Percentiles rank a stretch among this genome's conserved stretches.
These are phyloP conservation scores for Heliocidaris erythrogramma DNA, from an alignment of 35 echinoderm and acorn worm species.

Conservation along the genomic window DNA sequence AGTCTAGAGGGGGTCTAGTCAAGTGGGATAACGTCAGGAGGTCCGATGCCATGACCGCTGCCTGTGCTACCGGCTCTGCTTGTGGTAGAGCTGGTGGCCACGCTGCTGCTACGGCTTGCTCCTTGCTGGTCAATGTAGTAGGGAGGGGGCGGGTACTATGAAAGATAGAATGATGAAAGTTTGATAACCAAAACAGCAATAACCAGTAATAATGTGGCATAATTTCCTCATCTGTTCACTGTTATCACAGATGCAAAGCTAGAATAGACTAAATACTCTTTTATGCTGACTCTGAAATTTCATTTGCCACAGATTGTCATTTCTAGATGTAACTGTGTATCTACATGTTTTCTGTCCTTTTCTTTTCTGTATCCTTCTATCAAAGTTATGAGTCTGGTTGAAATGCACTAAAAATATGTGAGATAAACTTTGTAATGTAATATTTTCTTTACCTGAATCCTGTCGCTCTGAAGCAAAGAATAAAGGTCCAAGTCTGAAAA, in stretches of 20 bases:
- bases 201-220: no score
- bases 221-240: no score
- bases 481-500: slow-evolving; percentile 62
- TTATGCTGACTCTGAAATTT: no score
- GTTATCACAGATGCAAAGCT: no score
- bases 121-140: slow-evolving; percentile 56
- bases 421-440: background rate
- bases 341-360: no score
- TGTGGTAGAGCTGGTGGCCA: slow-evolving; percentile 54
- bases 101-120: slow-evolving; percentile 52
- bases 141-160: slow-evolving; percentile 55
- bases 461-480: slow-evolving; percentile 65
- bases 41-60: slow-evolving; percentile 59
- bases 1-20: slow-evolving; percentile 30
- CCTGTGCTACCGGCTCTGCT: slow-evolving; percentile 65
- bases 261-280: no score
- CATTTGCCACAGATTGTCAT: no score
- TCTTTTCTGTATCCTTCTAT: no score
- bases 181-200: background rate
- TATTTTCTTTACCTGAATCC: slow-evolving; percentile 55
- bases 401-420: background rate
- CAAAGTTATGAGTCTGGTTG: no score
- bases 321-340: no score
- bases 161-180: slow-evolving; percentile 5
- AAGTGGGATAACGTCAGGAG: slow-evolving; percentile 55